A percentile compares a stretch with the other conserved stretches of the same genome.
These are phyloP conservation scores for Ceratosolen solmsi DNA, from an alignment of 1,140 invertebrate species.

Conservation along the genomic window DNA sequence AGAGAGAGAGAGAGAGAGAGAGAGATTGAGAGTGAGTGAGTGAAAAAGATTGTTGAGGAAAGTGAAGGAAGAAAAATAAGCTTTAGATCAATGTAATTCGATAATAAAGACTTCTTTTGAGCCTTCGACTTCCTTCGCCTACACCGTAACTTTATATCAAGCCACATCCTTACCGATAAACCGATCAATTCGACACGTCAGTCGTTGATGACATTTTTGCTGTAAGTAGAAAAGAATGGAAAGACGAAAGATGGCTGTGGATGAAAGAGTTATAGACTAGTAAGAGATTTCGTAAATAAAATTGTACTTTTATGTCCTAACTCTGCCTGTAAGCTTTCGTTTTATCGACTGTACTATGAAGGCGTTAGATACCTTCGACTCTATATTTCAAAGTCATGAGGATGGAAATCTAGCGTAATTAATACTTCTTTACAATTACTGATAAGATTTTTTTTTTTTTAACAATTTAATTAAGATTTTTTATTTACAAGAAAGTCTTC, in stretches of 20 bases:
- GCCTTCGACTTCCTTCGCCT: neutral
- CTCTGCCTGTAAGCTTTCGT: neutral
- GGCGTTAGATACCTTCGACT: neutral
- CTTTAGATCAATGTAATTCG: slow-evolving; percentile 40
- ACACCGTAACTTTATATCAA: slow-evolving; percentile 4
- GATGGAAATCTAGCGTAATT: neutral
- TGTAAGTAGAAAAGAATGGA: neutral
- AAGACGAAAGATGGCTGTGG: neutral
- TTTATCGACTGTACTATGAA: neutral
- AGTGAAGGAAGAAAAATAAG: neutral
- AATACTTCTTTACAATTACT: neutral
- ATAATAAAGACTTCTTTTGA: slow-evolving; percentile 27
- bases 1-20: neutral
- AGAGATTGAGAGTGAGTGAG: neutral
- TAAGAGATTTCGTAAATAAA: slow-evolving; percentile 18
- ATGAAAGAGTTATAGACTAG: slow-evolving; percentile 25
- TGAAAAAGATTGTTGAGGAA: neutral
- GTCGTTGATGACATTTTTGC: slow-evolving; percentile 29
- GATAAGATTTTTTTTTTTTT: neutral
- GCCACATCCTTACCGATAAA: slow-evolving; percentile 13
- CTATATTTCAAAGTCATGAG: neutral
- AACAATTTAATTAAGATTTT: neutral
- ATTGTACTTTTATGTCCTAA: slow-evolving; percentile 9
- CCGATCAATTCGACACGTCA: slow-evolving; percentile 35
- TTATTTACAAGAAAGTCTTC: neutral